These are phyloP conservation scores for Eulemur macaco DNA, from an alignment of 2,113 vertebrate species.

Conservation along the genomic window DNA sequence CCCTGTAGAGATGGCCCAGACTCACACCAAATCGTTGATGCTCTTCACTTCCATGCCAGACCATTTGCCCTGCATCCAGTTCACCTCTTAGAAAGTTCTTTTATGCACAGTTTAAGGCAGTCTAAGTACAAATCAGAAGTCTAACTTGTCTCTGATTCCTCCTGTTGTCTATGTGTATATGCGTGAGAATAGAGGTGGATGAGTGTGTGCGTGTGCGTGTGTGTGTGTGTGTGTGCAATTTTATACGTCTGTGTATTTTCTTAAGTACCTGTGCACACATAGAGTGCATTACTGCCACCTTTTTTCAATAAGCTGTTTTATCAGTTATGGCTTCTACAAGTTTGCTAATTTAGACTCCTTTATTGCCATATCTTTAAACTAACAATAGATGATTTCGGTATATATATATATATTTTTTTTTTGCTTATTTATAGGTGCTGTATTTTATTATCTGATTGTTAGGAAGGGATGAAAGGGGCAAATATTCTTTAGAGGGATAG, in stretches of 20 bases:
- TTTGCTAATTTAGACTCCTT: slow-evolving; percentile 96
- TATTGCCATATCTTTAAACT: slow-evolving; percentile 97
- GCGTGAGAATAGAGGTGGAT: slow-evolving; percentile 89
- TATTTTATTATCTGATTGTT: slow-evolving; percentile 98
- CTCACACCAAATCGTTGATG: slow-evolving; percentile 80
- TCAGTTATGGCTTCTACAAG: slow-evolving; percentile 95
- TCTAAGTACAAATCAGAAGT: slow-evolving; percentile 87
- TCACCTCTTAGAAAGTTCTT: slow-evolving; percentile 78
- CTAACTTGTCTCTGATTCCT: slow-evolving; percentile 90
- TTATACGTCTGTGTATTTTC: slow-evolving; percentile 95
- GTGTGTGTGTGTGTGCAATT: slow-evolving; percentile 86
- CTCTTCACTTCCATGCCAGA: slow-evolving; percentile 76
- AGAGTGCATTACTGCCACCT: slow-evolving; percentile 98
- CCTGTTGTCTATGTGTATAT: slow-evolving; percentile 90
- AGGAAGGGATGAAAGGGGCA: slow-evolving; percentile 98
- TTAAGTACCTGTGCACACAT: slow-evolving; percentile 95
- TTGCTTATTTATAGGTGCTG: slow-evolving; percentile 99
- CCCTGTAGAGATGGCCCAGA: slow-evolving; percentile 72
- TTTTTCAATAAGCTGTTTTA: slow-evolving; percentile 98
- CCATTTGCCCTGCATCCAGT: slow-evolving; percentile 73
- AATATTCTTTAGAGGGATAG: slow-evolving; percentile 98
- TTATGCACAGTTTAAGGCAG: slow-evolving; percentile 84
- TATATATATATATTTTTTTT: slow-evolving; percentile 95
- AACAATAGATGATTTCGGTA: slow-evolving; percentile 93
- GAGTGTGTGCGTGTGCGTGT: slow-evolving; percentile 84